Percentiles rank a stretch among this genome's conserved stretches.
phyloP scores from a whole-genome alignment of 2,888 invertebrate species.

The Eutolmus rufibarbis region DNA sequence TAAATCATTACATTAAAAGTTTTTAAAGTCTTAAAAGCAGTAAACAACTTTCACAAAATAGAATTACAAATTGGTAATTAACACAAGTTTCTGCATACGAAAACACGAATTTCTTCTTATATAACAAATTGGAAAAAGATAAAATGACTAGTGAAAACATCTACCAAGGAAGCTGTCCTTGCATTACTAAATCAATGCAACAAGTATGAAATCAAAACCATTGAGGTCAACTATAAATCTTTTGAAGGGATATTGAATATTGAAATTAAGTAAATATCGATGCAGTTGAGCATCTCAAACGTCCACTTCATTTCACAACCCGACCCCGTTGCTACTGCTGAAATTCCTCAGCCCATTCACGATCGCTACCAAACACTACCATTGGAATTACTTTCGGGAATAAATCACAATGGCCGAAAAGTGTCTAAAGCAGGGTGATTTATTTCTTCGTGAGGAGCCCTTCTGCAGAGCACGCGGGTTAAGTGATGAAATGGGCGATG shows the following conservation, averaged over 20 bases:
- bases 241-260: neutral
- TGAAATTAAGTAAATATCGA: neutral
- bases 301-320: neutral
- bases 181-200: neutral
- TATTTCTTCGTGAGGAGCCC: neutral
- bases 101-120: neutral
- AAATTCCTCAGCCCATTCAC: neutral
- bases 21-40: neutral
- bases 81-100: neutral
- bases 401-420: neutral
- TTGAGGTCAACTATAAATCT: neutral
- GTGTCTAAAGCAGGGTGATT: neutral
- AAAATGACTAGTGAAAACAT: neutral
- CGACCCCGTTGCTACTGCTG: neutral
- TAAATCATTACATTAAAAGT: neutral
- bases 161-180: neutral
- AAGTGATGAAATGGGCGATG: neutral
- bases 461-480: neutral
- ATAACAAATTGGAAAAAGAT: neutral
- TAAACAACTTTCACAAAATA: neutral
- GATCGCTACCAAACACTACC: neutral
- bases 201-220: neutral
- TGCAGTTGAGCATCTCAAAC: neutral
- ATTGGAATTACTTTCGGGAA: neutral
- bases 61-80: neutral